Base-by-base conservation (phyloP, 2,113 vertebrate genomes). In the Aegotheles bennettii region DNA sequence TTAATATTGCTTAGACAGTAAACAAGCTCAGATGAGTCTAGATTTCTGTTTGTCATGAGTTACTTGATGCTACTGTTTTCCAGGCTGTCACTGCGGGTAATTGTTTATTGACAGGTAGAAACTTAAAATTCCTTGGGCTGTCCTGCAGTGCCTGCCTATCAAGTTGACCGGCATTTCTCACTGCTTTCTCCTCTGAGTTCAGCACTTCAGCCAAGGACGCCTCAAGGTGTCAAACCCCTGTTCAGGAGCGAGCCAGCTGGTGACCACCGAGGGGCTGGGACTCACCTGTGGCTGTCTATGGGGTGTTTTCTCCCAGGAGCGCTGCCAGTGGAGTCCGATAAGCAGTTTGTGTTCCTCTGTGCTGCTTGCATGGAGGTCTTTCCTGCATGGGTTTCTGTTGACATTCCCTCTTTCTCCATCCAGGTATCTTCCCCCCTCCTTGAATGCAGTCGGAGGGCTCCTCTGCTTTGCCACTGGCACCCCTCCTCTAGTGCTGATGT, bases 401-500 rank as follows among this genome's bases (percentile, higher is more conserved):
- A 16, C 8, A 0, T 65, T 74, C 60, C 13, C 6, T 11, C 28
- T 83, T 28, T 20, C 36, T 47, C 9, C 1, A 3, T 35, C 33
- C 29, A 35, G 33, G 10, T 50, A 15, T 19, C 48, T 57, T 38
- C 24, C 24, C 9, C 23, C 9, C 25, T 73, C 19, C 7, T 18
- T 3, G 0, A 3, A 26, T 43, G 23, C 64, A 59, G 29, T 1
- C n/a, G 40, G 31, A 35, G 25, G 26, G 23, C 50, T 85, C 10
- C 59, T 68, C 51, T 35, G 7, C 38, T 43, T 61, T 38, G 23
- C 40, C 7, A 7, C 36, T 43, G 35, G 54, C 28, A 10, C 23
- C 24, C 18, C 11, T 47, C 14, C 28, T 36, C 65, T 3, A 0
- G 31, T 42, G 65, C n/a, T 1, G 0, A 9, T 2, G 1, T 11